phyloP scores from a whole-genome alignment of 2,797 vertebrate species.

The Chiloscyllium punctatum region DNA sequence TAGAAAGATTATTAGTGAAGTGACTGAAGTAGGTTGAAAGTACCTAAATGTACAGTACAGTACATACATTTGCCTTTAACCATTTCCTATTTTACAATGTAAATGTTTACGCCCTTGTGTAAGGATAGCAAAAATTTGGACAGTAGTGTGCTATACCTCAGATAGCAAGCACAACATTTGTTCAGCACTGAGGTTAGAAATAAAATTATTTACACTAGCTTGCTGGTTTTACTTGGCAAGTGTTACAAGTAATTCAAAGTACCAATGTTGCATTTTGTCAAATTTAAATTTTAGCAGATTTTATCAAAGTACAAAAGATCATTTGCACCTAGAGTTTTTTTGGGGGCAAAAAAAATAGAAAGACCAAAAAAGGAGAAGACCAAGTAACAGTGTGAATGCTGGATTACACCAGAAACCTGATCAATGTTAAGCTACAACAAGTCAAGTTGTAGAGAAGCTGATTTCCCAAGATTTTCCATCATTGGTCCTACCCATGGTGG shows the following conservation, averaged over 20 bases:
- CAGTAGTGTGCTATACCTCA: neutral
- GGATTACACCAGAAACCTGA: neutral
- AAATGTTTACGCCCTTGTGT: neutral
- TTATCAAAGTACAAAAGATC: neutral
- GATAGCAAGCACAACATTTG: neutral
- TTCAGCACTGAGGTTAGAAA: neutral
- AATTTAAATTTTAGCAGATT: neutral
- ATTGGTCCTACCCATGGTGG: neutral
- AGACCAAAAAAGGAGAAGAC: neutral
- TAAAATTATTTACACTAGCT: neutral
- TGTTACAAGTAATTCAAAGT: neutral
- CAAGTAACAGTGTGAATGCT: neutral
- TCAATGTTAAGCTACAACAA: neutral
- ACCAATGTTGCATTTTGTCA: neutral
- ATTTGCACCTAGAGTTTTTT: neutral
- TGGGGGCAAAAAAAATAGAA: neutral
- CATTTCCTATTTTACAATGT: neutral
- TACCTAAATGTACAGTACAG: neutral
- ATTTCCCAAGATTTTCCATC: neutral
- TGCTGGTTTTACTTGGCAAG: neutral
- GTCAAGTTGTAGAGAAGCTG: neutral
- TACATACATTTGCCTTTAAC: neutral
- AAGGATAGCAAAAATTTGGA: neutral
- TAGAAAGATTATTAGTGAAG: neutral
- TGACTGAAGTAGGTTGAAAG: neutral